Evolutionary conservation across 2,888 invertebrate species (phyloP), one percentile per base, ranked within the genome.

Genomic region (Harmothoe impar): DNA sequence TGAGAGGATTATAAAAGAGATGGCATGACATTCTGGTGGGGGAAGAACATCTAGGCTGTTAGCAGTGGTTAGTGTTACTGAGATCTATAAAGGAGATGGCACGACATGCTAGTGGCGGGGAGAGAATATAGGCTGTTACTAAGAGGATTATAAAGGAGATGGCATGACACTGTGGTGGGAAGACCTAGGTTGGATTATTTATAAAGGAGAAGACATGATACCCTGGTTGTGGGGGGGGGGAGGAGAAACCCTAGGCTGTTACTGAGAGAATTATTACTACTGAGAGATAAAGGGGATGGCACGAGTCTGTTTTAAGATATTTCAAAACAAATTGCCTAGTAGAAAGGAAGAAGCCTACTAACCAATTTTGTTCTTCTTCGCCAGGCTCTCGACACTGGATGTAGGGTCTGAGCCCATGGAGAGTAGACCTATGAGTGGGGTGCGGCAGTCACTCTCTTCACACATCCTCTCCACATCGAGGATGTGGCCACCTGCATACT

Each of bases 361-460:
- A 95, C 95, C 95, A 23, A 95, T 94, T 89, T 94, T 94, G 91
- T 94, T 94, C 92, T 95, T 95, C 94, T 95, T 96, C 62, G 96
- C 96, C 62, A 96, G 93, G 23, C 93, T 93, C 91, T 96, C 96
- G 78, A 96, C 96, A 91, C 94, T 94, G 85, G 93, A 94, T 25
- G 96, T 96, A 7, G 96, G 96, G 92, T 96, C 96, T 7, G 95
- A 95, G 5, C 96, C 96, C 94, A 96, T 95, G 51, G 95, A 95
- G 90, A 96, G 93, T 68, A 96, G 93, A 90, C 96, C 95, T 23
- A 96, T 94, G 93, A 96, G 92, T 0, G 96, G 96, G 0, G 95
- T 95, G 15, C 95, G 92, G n/a, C 91, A 92, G 77, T 93, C 93
- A 88, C 95, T 95, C 92, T 96, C 96, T 29, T 94, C 94, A 94